A percentile compares a stretch with the other conserved stretches of the same genome.
Conservation (phyloP, 2,888 invertebrate species). For the Spodoptera littoralis region DNA sequence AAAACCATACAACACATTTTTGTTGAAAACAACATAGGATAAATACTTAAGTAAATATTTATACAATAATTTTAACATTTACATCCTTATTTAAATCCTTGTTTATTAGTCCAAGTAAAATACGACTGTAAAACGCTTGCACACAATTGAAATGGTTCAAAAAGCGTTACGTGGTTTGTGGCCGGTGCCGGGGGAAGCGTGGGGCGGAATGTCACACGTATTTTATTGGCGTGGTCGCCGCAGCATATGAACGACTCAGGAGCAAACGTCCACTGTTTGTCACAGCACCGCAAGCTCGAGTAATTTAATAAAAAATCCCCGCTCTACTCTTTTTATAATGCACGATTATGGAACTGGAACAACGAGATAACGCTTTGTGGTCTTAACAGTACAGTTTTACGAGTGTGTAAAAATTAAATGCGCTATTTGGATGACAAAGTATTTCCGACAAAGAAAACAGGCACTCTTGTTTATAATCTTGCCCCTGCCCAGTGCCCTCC, state of each 20-base stretch:
- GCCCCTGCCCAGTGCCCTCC: background rate
- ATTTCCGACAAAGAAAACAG: constrained; percentile 38
- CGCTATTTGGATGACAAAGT: constrained; percentile 17
- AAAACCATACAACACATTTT: too few relatives aligned
- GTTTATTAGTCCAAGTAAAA: constrained; percentile 47
- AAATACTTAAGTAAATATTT: too few relatives aligned
- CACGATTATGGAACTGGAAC: constrained; percentile 48
- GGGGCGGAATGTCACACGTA: constrained; percentile 60
- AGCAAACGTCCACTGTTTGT: constrained; percentile 71
- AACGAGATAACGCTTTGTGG: constrained; percentile 37
- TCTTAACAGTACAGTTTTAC: constrained; percentile 40
- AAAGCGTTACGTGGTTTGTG: constrained; percentile 51
- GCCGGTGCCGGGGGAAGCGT: constrained; percentile 35
- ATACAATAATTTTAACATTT: constrained; percentile 11
- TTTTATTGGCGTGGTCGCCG: constrained; percentile 64
- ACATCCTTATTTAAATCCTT: constrained; percentile 16
- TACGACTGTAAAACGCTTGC: constrained; percentile 40
- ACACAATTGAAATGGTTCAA: constrained; percentile 53
- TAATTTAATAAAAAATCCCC: constrained; percentile 77
- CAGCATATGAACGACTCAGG: constrained; percentile 67
- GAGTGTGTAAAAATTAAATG: constrained; percentile 19
- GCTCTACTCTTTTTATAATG: constrained; percentile 57
- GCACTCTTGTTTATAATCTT: constrained; percentile 40
- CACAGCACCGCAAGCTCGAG: constrained; percentile 63
- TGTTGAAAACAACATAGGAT: too few relatives aligned